phyloP scores from a whole-genome alignment of 64 coral and sea anemone genomes.

The Dendronephthya gigantea region DNA sequence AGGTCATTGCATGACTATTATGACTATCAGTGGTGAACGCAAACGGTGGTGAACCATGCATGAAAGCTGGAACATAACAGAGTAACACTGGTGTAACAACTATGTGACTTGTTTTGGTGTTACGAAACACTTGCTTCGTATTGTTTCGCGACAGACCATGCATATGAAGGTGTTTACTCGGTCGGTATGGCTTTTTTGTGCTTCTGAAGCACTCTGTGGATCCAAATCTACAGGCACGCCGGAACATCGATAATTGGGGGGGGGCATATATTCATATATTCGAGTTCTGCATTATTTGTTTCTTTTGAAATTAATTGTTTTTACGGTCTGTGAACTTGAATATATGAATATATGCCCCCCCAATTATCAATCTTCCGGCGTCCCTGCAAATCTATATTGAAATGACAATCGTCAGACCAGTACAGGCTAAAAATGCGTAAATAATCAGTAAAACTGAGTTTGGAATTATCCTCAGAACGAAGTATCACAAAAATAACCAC shows the following conservation, averaged over 20 bases:
- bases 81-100: not conserved
- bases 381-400: not conserved
- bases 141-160: too few species aligned
- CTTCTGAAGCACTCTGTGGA: not conserved
- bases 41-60: too few species aligned
- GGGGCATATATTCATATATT: too few species aligned
- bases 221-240: too few species aligned
- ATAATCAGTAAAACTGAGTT: not conserved
- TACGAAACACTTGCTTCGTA: not conserved
- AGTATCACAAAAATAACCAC: not conserved
- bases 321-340: too few species aligned
- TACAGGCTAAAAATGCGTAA: not conserved
- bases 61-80: not conserved
- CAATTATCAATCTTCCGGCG: too few species aligned
- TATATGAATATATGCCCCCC: too few species aligned
- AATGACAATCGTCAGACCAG: not conserved
- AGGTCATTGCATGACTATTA: not conserved
- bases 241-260: too few species aligned
- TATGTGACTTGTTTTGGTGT: not conserved
- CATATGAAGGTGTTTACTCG: not conserved
- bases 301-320: too few species aligned
- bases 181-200: not conserved
- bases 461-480: not conserved
- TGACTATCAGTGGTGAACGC: too few species aligned
- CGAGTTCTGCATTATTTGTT: too few species aligned